Base-by-base conservation (phyloP, 30 jellyfish, hydroid and myxozoan genomes). In the Cassiopea xamachana region DNA sequence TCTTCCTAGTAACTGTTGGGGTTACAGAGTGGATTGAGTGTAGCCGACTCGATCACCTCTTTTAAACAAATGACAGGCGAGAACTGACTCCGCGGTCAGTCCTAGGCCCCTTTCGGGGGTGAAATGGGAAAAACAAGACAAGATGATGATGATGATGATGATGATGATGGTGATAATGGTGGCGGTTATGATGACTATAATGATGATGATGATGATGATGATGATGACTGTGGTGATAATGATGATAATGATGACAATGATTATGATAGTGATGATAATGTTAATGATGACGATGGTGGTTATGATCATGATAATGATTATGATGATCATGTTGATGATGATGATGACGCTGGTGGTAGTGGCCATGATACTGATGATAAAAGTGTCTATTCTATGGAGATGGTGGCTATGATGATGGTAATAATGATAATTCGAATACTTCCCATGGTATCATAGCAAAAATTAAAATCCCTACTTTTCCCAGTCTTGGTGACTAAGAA, bases 401-500 rank as follows among this genome's bases (percentile, higher is more conserved):
- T 67, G 27, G 19, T 67, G 27, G 19, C 4, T 19, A 67, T 67
- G 27, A 67, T 67, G 19, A 16, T 27, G 12, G 64, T 55, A 55
- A 55, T 10, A 55, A 55, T 10, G 12, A 10, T 55, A 55, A 6
- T 55, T 55, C 64, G 7, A 55, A 3, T 55, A 55, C 64, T 55
- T 55, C 64, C 7, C 12, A 55, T 55, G 64, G 64, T 3, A 55
- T 10, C 64, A 55, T 10, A 55, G 12, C 64, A 55, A 6, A 55
- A 55, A 55, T 3, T 59, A 50, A 46, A 50, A 18, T 7, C 0
- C 94, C 68, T 70, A 95, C 98, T 94, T 91, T 80, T 95, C 99
- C 99, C 99, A 95, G 83, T 91, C 78, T 62, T 87, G 69, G 82
- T 95, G 99, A 81, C 82, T 87, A 10, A 95, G 89, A 2, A 70